phyloP scores from a whole-genome alignment of 2,888 invertebrate genomes.

The Formica aserva region DNA sequence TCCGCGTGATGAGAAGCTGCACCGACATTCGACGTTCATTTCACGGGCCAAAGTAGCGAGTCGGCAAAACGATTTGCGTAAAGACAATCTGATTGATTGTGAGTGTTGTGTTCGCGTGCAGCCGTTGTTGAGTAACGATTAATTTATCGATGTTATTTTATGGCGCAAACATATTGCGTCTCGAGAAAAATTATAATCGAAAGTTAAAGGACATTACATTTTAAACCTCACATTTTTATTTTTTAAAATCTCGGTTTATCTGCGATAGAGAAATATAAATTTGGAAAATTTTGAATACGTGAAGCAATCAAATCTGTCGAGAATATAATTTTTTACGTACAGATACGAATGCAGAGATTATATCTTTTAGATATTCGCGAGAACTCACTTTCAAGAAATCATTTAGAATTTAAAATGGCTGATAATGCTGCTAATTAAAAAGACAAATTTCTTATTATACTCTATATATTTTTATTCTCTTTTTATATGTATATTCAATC shows the following conservation, averaged over 20 bases:
- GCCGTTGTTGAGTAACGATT: background rate
- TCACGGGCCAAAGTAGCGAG: conserved; percentile 39
- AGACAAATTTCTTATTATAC: background rate
- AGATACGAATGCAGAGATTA: background rate
- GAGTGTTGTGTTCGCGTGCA: conserved; percentile 18
- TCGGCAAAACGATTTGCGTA: conserved; percentile 24
- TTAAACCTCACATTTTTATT: background rate
- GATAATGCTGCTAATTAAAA: background rate
- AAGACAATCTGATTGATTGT: conserved; percentile 53
- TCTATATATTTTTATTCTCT: background rate
- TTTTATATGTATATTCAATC: no score
- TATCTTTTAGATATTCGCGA: background rate
- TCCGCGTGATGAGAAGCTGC: conserved; percentile 44
- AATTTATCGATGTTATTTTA: background rate
- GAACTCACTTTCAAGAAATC: background rate
- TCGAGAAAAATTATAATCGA: background rate
- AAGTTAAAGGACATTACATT: background rate
- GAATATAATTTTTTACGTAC: background rate
- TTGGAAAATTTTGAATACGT: background rate
- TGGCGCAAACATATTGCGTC: background rate
- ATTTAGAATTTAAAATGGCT: background rate
- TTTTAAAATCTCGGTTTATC: background rate
- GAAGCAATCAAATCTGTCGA: background rate
- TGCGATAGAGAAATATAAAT: background rate
- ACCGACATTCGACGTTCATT: conserved; percentile 41